phyloP scores from a whole-genome alignment of 2,888 invertebrate genomes.

The Lissonota sp. region DNA sequence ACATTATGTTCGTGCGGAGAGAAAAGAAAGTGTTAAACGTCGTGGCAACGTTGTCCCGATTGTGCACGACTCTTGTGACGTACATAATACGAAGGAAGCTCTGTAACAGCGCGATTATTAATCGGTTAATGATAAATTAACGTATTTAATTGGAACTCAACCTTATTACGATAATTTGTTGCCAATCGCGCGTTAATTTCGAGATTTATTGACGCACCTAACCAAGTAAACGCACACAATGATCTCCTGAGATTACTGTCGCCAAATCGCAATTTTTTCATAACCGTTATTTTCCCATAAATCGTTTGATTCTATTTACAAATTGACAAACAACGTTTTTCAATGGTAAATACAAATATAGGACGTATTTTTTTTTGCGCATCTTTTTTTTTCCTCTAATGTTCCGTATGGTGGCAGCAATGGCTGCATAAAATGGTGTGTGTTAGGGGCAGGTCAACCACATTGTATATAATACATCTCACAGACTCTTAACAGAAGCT shows the following conservation, averaged over 20 bases:
- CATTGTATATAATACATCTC: slow-evolving; percentile 68
- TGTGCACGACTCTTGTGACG: slow-evolving; percentile 45
- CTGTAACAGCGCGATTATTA: slow-evolving; percentile 17
- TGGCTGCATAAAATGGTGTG: slow-evolving; percentile 76
- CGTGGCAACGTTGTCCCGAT: slow-evolving; percentile 8
- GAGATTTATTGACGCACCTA: slow-evolving; percentile 62
- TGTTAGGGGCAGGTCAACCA: slow-evolving; percentile 77
- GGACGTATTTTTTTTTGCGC: slow-evolving; percentile 41
- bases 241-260: slow-evolving; percentile 1
- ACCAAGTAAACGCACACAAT: slow-evolving; percentile 66
- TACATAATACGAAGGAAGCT: slow-evolving; percentile 32
- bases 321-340: slow-evolving; percentile 43
- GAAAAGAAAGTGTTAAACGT: slow-evolving; percentile 26
- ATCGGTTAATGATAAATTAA: slow-evolving; percentile 23
- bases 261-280: slow-evolving; percentile 1
- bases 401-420: slow-evolving; percentile 76
- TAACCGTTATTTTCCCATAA: neutral
- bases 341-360: slow-evolving; percentile 34
- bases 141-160: slow-evolving; percentile 6
- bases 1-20: neutral
- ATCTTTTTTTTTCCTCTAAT: slow-evolving; percentile 28
- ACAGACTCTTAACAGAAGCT: neutral
- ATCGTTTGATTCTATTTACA: neutral
- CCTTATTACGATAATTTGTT: slow-evolving; percentile 4
- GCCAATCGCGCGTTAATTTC: slow-evolving; percentile 11